Percentiles rank a stretch among this genome's conserved stretches.
These are phyloP conservation scores for Mantis religiosa DNA, from an alignment of 2,888 invertebrate species.

Conservation along the genomic window DNA sequence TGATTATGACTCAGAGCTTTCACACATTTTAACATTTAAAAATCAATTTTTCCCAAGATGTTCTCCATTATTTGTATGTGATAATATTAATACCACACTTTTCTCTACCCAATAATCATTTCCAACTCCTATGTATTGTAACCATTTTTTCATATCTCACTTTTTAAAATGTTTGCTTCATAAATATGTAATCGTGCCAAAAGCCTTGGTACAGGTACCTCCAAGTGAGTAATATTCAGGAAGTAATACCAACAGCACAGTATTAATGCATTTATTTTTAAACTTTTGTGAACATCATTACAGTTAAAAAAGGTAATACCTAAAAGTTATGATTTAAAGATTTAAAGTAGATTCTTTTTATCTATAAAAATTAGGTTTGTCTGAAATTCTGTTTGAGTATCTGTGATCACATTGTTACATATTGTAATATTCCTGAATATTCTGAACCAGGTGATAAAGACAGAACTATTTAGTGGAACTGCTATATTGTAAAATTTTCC, in stretches of 20 bases:
- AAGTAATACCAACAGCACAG: neutral
- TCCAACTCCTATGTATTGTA: neutral
- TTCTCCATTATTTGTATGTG: neutral
- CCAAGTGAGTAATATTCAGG: neutral
- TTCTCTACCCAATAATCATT: slow-evolving; percentile 2
- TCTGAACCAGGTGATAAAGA: neutral
- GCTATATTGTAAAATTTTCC: slow-evolving; percentile 2
- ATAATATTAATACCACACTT: neutral
- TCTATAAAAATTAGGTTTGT: neutral
- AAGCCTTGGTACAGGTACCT: neutral
- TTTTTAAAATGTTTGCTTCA: slow-evolving; percentile 12
- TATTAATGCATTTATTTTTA: too few relatives aligned
- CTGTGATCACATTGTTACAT: neutral
- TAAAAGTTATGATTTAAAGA: neutral
- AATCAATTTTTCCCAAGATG: neutral
- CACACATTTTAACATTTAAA: neutral
- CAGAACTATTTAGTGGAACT: slow-evolving; percentile 2
- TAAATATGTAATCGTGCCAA: slow-evolving; percentile 2
- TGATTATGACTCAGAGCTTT: neutral
- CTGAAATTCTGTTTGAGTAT: neutral
- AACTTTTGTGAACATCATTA: too few relatives aligned
- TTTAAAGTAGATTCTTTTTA: neutral
- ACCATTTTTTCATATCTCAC: neutral
- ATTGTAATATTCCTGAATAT: neutral
- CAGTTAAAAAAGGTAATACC: too few relatives aligned